Evolutionary conservation across 2,113 vertebrate genomes (phyloP), one percentile per base, ranked within the genome.

Genomic region (Aptenodytes forsteri): DNA sequence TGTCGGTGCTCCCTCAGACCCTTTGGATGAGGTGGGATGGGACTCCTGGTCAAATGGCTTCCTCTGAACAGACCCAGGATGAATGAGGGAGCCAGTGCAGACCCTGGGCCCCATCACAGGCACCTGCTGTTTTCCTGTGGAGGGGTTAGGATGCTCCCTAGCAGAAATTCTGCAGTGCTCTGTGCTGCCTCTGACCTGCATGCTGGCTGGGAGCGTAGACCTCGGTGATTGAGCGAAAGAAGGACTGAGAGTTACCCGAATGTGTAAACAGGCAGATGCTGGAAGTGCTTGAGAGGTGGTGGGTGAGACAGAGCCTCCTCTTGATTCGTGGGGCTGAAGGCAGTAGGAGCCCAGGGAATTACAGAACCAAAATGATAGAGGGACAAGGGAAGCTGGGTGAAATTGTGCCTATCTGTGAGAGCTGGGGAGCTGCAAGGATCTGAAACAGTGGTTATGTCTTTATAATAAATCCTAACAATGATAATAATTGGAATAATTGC

Each of bases 401-500:
- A 75, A 85, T 38, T 55, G 59, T 56, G 47, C 38, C 11, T 67
- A 4, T 72, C 64, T 22, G 1, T 13, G 36, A 72, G 59, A 42
- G n/a, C 23, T 36, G 18, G 46, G 50, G 52, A 59, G 82, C 22
- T n/a, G 54, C 65, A 46, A 38, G 10, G 11, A 30, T 70, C 64
- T 62, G 42, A 81, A 94, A 44, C 8, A 7, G 64, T 77, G 11
- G 50, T 58, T 90, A 32, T 88, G 64, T 58, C 72, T 90, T 75
- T 71, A 36, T 90, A 36, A 92, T 84, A 87, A 89, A 93, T 69
- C 34, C 29, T 75, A 75, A 78, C 86, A 55, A 66, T 40, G 67
- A 58, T 97, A 89, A 70, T 93, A 10, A 7, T 62, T 78, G 55
- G 55, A 56, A 86, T 95, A 95, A 97, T 94, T 93, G 69, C 92